Percentiles rank a stretch among this genome's conserved stretches.
These are phyloP conservation scores for Micrasema longulum DNA, from an alignment of 1,140 invertebrate genomes.

Conservation along the genomic window DNA sequence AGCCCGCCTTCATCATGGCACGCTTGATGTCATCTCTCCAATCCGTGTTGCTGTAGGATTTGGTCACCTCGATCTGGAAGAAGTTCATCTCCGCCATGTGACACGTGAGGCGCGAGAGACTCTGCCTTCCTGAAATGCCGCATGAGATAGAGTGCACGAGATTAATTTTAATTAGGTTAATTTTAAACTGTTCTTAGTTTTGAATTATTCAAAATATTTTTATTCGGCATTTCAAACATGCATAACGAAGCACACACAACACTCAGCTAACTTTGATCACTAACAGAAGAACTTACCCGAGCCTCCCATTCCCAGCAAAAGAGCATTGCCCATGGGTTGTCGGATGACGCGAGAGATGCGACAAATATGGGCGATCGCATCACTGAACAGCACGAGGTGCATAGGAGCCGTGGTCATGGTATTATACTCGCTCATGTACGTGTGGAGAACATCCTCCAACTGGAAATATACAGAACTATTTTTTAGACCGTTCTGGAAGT, in stretches of 20 bases:
- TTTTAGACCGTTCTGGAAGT: too few species aligned
- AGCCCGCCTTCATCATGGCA: conserved; percentile 83
- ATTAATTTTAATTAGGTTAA: too few species aligned
- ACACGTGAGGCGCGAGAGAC: conserved; percentile 81
- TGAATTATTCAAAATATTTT: too few species aligned
- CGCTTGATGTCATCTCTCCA: conserved; percentile 90
- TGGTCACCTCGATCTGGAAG: conserved; percentile 90
- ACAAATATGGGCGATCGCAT: conserved; percentile 87
- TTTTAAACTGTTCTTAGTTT: too few species aligned
- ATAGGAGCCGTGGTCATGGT: conserved; percentile 84
- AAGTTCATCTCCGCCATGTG: conserved; percentile 79
- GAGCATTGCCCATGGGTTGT: conserved; percentile 80
- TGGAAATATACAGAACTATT: too few species aligned
- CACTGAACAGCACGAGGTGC: conserved; percentile 89
- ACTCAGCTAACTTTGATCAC: too few species aligned
- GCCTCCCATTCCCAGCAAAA: conserved; percentile 88
- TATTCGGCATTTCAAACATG: too few species aligned
- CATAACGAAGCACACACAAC: too few species aligned
- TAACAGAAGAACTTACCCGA: conserved; percentile 71
- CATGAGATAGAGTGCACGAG: neutral
- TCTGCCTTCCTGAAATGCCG: conserved; percentile 76
- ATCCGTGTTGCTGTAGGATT: conserved; percentile 82
- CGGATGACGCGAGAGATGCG: conserved; percentile 87
- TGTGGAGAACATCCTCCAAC: conserved; percentile 60
- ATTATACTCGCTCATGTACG: conserved; percentile 88